A percentile compares a stretch with the other conserved stretches of the same genome.
Conservation (phyloP, 2,113 vertebrate species). For the Lichenostomus cassidix region DNA sequence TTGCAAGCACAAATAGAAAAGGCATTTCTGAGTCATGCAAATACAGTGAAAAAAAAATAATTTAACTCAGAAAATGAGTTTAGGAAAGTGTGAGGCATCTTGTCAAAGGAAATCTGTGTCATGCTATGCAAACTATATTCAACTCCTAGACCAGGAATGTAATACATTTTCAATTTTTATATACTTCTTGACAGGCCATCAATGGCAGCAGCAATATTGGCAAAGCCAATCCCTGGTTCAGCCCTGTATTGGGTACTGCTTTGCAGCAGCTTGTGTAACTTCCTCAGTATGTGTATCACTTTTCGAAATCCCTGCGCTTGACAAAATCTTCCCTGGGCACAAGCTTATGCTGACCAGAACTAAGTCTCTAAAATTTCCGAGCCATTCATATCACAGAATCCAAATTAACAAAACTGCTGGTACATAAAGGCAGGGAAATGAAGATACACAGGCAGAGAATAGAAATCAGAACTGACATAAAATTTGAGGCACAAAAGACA, state of each 20-base stretch:
- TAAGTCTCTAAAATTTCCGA: not conserved
- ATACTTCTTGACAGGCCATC: not conserved
- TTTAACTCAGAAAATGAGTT: not conserved
- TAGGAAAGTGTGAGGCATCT: not conserved
- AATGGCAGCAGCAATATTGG: not conserved
- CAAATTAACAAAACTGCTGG: not conserved
- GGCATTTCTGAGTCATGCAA: not conserved
- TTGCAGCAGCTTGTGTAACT: not conserved
- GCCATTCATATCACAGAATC: not conserved
- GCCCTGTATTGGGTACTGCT: not conserved
- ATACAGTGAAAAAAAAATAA: not conserved
- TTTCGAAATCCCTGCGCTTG: not conserved
- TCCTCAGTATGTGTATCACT: fast-evolving
- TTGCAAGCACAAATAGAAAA: not conserved
- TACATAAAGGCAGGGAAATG: not conserved
- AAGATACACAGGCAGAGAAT: not conserved
- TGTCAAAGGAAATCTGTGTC: not conserved
- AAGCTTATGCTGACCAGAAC: not conserved
- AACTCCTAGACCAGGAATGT: not conserved
- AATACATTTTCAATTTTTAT: not conserved
- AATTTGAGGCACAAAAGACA: not conserved
- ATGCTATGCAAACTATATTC: not conserved
- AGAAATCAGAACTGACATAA: not conserved
- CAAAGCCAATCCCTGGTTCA: not conserved
- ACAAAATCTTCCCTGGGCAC: not conserved